Evolutionary conservation across 2,113 vertebrate species (phyloP).

Genomic region (Todiramphus saurophagus): DNA sequence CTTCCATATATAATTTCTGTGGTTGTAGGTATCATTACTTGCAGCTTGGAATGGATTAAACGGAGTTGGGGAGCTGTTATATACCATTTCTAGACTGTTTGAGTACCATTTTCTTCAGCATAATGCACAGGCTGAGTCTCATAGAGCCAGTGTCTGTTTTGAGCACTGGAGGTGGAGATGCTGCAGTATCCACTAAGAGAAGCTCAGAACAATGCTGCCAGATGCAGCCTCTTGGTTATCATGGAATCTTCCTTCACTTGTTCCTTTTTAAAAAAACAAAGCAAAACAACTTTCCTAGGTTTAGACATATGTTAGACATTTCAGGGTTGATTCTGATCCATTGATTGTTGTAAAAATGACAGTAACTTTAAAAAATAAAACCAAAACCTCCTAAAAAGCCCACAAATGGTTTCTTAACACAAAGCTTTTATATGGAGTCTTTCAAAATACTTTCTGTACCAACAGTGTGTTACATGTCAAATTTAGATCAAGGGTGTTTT

Average conservation of each 20-base stretch:
- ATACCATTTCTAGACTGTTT: not conserved
- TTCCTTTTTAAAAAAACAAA: not conserved
- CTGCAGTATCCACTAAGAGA: not conserved
- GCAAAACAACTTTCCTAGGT: not conserved
- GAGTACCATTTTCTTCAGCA: not conserved
- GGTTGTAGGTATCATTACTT: not conserved
- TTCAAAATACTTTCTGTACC: not conserved
- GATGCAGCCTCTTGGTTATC: not conserved
- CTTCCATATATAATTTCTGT: not conserved
- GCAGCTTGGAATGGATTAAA: not conserved
- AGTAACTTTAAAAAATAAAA: not conserved
- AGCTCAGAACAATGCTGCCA: not conserved
- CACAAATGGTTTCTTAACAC: not conserved
- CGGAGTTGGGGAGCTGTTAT: not conserved
- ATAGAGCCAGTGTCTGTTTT: not conserved
- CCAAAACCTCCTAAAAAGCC: not conserved
- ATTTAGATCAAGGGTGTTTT: slow-evolving; percentile 6
- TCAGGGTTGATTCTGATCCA: not conserved
- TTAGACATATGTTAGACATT: not conserved
- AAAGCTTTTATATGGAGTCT: not conserved
- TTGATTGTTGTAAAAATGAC: not conserved
- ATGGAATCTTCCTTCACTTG: not conserved
- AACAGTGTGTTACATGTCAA: not conserved
- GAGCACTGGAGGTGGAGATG: not conserved
- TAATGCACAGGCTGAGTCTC: not conserved